Base-by-base conservation (phyloP, 2,888 invertebrate species). In the Tetheella fluctuosa region DNA sequence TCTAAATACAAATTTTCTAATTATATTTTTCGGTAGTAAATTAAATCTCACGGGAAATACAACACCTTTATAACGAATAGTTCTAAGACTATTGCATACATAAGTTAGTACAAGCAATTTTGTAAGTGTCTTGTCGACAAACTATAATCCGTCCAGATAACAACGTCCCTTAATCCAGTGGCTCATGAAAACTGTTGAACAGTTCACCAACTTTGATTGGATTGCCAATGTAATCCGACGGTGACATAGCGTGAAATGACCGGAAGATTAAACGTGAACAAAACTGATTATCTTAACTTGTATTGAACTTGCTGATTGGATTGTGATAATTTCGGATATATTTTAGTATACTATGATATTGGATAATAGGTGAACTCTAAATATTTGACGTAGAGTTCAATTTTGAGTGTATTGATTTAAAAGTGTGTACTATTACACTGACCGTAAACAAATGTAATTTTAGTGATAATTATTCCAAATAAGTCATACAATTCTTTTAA, bases 121-220 rank as follows among this genome's bases (percentile, higher is more conserved):
- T 15, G 7, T 20, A 55, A 55, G 37, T 55, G 20, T 17, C 20
- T 34, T 20, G 55, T 55, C 5, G 7, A 30, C 20, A 30, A 55
- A 55, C 55, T 55, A 55, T 55, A 55, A 55, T 55, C 55, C 55
- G 4, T 34, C 55, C 15, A 55, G 34, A 55, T 55, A 34, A 55
- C 55, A 55, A 55, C 30, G 55, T 55, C 30, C 20, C 23, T 12
- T 80, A 79, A 81, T 80, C 79, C 77, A 61, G 57, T 57, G 61
- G 68, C 72, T 76, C 77, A 68, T 73, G 79, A 79, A 78, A 71
- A 75, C 75, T 68, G 71, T 68, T 64, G 55, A 62, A 67, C 69
- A 71, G 69, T 73, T 72, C 68, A 64, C 48, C 70, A 89, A 89
- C 73, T 89, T 89, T 84, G 89, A 89, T 89, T 87, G 79, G 89